These are phyloP conservation scores for Plodia interpunctella DNA, from an alignment of 1,140 invertebrate genomes.

Conservation along the genomic window DNA sequence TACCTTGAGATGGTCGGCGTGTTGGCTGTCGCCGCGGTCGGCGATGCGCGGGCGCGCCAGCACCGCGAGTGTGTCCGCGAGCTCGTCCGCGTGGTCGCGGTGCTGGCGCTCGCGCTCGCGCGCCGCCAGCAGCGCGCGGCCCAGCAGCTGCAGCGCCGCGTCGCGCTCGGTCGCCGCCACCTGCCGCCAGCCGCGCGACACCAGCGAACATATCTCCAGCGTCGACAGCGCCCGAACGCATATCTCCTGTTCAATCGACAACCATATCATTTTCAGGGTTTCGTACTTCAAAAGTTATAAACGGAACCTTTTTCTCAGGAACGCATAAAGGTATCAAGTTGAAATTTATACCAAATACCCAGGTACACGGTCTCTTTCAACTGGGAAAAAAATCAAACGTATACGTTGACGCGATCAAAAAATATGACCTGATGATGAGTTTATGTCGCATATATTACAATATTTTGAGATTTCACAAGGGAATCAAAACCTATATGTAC, in stretches of 20 bases:
- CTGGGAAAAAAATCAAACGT: too few relatives aligned
- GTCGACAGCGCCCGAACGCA: not conserved
- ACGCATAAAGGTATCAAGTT: too few relatives aligned
- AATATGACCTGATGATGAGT: too few relatives aligned
- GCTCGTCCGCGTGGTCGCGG: not conserved
- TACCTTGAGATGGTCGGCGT: not conserved
- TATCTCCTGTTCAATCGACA: not conserved
- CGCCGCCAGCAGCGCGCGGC: not conserved
- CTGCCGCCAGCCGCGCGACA: slow-evolving; percentile 6
- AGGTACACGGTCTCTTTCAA: too few relatives aligned
- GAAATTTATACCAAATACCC: too few relatives aligned
- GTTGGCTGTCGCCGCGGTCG: not conserved
- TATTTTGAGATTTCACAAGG: too few relatives aligned
- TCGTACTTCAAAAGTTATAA: too few relatives aligned
- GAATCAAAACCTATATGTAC: too few relatives aligned
- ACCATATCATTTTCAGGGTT: too few relatives aligned
- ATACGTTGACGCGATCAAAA: too few relatives aligned
- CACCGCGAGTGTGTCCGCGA: not conserved
- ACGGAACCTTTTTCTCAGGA: too few relatives aligned
- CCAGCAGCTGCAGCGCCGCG: slow-evolving; percentile 1
- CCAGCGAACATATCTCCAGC: not conserved
- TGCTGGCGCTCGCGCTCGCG: not conserved
- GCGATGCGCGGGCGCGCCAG: not conserved
- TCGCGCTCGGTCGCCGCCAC: not conserved
- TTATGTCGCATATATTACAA: too few relatives aligned